These are phyloP conservation scores for Semaprochilodus insignis DNA, from an alignment of 2,797 vertebrate species.

Conservation along the genomic window DNA sequence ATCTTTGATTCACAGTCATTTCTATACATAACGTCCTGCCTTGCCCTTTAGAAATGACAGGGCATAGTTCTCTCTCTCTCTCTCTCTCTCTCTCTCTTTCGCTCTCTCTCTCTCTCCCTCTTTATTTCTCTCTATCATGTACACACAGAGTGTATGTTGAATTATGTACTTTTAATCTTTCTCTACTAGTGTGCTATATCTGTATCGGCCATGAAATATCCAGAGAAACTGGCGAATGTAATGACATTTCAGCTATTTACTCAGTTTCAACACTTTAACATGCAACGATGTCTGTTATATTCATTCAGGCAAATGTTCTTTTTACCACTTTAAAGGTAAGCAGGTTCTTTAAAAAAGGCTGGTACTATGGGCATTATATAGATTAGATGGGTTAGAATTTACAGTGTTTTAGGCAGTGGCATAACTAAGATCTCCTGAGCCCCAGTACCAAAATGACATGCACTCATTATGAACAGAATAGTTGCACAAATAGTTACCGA, in stretches of 20 bases:
- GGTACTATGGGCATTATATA: neutral
- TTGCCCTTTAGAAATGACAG: conserved; percentile 25
- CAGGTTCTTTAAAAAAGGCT: neutral
- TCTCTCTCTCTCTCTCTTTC: neutral
- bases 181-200: neutral
- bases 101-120: neutral
- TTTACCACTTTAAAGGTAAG: neutral
- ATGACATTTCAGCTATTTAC: neutral
- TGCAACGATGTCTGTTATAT: neutral
- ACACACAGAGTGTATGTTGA: conserved; percentile 5
- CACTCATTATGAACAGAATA: too few species aligned
- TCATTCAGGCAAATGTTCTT: neutral
- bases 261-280: neutral
- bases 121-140: neutral
- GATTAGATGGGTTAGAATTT: neutral
- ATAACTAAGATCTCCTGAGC: too few species aligned
- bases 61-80: too few species aligned
- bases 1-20: conserved; percentile 28
- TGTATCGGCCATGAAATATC: neutral
- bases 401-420: neutral
- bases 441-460: too few species aligned
- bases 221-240: neutral
- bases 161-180: neutral
- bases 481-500: too few species aligned
- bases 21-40: neutral